phyloP scores from a whole-genome alignment of 2,797 vertebrate species.

The Rallus crepitans region DNA sequence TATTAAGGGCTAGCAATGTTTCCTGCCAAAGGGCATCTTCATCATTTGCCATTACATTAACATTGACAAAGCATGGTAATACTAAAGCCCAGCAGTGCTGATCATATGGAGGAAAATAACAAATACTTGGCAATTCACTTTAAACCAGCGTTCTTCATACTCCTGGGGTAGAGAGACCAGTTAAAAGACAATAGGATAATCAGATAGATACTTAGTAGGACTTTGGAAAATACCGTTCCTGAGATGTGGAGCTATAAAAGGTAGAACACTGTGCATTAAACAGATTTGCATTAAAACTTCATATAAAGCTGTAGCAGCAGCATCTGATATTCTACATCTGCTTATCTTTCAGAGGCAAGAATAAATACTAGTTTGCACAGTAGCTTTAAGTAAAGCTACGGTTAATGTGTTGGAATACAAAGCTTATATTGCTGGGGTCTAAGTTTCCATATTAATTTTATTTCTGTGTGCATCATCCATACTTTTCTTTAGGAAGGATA shows the following conservation, averaged over 20 bases:
- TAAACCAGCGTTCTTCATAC: not conserved
- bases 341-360: slow-evolving; percentile 27
- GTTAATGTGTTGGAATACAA: slow-evolving; percentile 42
- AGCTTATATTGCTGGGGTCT: slow-evolving; percentile 13
- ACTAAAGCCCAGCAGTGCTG: slow-evolving; percentile 63
- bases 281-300: not conserved
- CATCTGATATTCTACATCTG: not conserved
- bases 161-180: slow-evolving; percentile 20
- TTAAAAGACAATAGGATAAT: slow-evolving; percentile 62
- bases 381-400: not conserved
- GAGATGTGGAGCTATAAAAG: slow-evolving; percentile 53
- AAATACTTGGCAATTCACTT: slow-evolving; percentile 19
- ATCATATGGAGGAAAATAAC: slow-evolving; percentile 39
- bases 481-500: not conserved
- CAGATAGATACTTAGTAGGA: slow-evolving; percentile 40
- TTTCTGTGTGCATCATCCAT: not conserved
- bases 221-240: slow-evolving; percentile 52
- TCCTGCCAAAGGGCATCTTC: slow-evolving; percentile 79
- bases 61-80: slow-evolving; percentile 72
- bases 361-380: slow-evolving; percentile 58
- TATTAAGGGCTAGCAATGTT: slow-evolving; percentile 78
- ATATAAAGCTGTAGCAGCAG: not conserved
- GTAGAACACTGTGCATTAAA: not conserved
- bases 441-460: not conserved
- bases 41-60: slow-evolving; percentile 77